A percentile compares a stretch with the other conserved stretches of the same genome.
Conservation (phyloP, 2,113 vertebrate genomes). For the Agapornis roseicollis region DNA sequence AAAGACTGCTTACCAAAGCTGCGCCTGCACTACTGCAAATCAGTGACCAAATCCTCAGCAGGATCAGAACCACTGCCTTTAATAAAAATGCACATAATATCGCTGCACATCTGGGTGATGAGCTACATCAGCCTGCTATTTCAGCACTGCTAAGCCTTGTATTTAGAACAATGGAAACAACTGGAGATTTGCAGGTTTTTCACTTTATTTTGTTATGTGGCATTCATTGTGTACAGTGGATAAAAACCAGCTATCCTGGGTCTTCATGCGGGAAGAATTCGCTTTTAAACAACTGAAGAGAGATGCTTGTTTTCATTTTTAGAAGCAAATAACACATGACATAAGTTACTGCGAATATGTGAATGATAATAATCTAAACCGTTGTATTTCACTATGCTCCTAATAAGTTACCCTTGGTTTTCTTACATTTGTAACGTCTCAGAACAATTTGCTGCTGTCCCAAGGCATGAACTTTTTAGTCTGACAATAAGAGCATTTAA, state of each 20-base stretch:
- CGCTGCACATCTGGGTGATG: neutral
- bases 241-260: neutral
- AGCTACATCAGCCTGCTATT: neutral
- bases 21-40: neutral
- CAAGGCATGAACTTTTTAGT: neutral
- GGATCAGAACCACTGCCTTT: neutral
- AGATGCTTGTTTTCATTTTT: neutral
- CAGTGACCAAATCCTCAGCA: neutral
- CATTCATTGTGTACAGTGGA: neutral
- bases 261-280: neutral
- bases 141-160: neutral
- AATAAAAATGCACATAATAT: neutral
- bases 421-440: neutral
- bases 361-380: neutral
- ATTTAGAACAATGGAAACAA: neutral
- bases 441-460: neutral
- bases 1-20: neutral
- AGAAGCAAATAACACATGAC: neutral
- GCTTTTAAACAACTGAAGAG: neutral
- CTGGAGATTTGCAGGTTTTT: neutral
- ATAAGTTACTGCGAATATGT: neutral
- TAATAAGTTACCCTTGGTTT: neutral
- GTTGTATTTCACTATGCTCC: neutral
- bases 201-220: neutral
- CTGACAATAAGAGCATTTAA: neutral